Conservation (phyloP, 2,113 vertebrate genomes). For the Scomber colias region DNA sequence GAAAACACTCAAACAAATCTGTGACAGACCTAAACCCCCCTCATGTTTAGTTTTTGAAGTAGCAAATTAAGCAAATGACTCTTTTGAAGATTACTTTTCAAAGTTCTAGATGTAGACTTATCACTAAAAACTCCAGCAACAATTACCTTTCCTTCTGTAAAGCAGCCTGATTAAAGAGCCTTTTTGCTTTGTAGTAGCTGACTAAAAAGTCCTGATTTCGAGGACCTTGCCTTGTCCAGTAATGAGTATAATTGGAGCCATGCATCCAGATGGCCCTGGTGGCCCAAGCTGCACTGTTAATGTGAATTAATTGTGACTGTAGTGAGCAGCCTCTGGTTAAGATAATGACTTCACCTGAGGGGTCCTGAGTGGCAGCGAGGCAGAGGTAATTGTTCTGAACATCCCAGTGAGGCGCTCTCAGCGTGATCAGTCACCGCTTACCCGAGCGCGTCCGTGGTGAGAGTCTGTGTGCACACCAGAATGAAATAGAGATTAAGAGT, state of each 20-base stretch:
- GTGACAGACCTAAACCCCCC: neutral
- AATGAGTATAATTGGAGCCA: conserved; percentile 56
- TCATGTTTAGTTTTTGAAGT: neutral
- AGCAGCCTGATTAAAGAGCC: neutral
- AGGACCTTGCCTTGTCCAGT: conserved; percentile 25
- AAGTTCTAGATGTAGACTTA: neutral
- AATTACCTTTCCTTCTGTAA: conserved; percentile 5
- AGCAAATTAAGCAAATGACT: conserved; percentile 9
- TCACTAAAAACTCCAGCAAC: conserved; percentile 20
- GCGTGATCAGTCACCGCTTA: conserved; percentile 53
- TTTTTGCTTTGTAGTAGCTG: neutral
- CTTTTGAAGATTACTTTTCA: neutral
- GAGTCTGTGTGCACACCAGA: conserved; percentile 12
- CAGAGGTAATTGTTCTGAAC: conserved; percentile 81
- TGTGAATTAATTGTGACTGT: conserved; percentile 74
- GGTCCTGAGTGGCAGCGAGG: conserved; percentile 73
- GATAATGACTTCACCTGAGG: conserved; percentile 82
- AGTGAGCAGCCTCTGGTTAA: conserved; percentile 69
- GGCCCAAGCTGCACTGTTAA: conserved; percentile 57
- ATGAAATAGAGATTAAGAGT: conserved; percentile 27
- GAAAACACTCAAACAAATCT: neutral
- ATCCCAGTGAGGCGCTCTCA: conserved; percentile 77
- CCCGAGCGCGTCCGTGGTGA: neutral
- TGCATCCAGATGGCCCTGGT: conserved; percentile 44
- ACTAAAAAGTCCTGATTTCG: conserved; percentile 11